Base-by-base conservation (phyloP, 2,888 invertebrate species). In the Caenorhabditis afra region DNA sequence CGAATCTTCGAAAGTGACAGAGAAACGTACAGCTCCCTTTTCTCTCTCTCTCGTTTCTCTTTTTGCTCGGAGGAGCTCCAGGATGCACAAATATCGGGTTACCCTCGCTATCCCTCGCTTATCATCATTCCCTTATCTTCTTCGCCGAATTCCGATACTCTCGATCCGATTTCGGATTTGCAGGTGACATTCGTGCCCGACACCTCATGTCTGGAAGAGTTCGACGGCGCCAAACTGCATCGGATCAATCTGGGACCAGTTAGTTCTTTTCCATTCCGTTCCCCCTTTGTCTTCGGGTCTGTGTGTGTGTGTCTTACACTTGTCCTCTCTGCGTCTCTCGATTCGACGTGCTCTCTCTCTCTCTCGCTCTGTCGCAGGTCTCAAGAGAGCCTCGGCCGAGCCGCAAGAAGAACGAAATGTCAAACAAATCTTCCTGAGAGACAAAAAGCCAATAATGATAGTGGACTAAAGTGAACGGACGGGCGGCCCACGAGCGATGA, bases 141-240 rank as follows among this genome's bases (percentile, higher is more conserved):
- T 22, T 16, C 23, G 14, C 1, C 8, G 12, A 10, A 58, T 20
- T 65, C n/a, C 12, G 11, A 29, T 53, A 4, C 16, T 45, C 14
- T 49, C n/a, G n/a, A n/a, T n/a, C 29, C 29, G 29, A 29, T 55
- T 77, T 35, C 67, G n/a, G n/a, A n/a, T n/a, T n/a, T n/a, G n/a
- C n/a, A 81, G 81, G 78, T 82, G 10, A 79, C 81, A 20, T 84
- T 77, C 37, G 82, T 84, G 8, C 84, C 84, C 10, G 84, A 84
- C 55, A 70, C 81, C 18, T 68, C 75, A 35, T 83, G 83, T 35
- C 75, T 83, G 29, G 83, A 83, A 65, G 81, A 84, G 44, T 74
- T 79, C 52, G 84, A 84, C 52, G 70, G 74, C 20, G 64, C 79
- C 35, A 61, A 65, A 50, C 57, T 79, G 64, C 75, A 79, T 62